Base-by-base conservation (phyloP, 2,888 invertebrate species). In the Epinotia bilunana region DNA sequence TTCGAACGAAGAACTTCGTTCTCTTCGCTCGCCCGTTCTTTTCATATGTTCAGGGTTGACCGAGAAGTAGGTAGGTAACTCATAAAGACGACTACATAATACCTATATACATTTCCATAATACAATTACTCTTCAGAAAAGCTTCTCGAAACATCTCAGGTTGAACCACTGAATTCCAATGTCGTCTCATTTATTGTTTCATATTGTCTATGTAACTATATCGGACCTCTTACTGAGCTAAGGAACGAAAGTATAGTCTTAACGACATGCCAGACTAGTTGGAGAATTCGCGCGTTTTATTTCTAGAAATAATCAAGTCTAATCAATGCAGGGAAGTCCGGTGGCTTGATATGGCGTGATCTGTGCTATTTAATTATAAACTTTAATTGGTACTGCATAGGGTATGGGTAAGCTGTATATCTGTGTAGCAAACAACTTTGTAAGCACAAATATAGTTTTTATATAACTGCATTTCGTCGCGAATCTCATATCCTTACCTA, bases 231-330 rank as follows among this genome's bases (percentile, higher is more conserved):
- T 65, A 58, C 23, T 2, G 2, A 43, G 43, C 58, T 69, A 58
- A 68, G 68, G 68, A 68, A 58, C 33, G 57, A 58, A 68, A 58
- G 57, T 68, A 58, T 23, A 39, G 33, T 20, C 7, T n/a, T n/a
- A n/a, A 39, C 68, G 43, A 43, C 68, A 69, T 58, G 16, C 57
- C 58, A 13, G 68, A 46, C 58, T 46, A 39, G 39, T 60, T 16
- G 23, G 60, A 28, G 58, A 69, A 68, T 68, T 57, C 57, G 5
- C 68, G 23, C 46, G 58, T 58, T 69, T 68, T 65, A 58, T 72
- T 65, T 65, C 49, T 60, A 60, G 33, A 33, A 58, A n/a, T 46
- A 23, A 69, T 69, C 46, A 20, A 18, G 58, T 49, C 72, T 72
- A 33, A 28, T 18, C 65, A 72, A 65, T 33, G 18, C 49, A 13